Conservation (phyloP, 2,113 vertebrate species). For the Nothoprocta perdicaria region DNA sequence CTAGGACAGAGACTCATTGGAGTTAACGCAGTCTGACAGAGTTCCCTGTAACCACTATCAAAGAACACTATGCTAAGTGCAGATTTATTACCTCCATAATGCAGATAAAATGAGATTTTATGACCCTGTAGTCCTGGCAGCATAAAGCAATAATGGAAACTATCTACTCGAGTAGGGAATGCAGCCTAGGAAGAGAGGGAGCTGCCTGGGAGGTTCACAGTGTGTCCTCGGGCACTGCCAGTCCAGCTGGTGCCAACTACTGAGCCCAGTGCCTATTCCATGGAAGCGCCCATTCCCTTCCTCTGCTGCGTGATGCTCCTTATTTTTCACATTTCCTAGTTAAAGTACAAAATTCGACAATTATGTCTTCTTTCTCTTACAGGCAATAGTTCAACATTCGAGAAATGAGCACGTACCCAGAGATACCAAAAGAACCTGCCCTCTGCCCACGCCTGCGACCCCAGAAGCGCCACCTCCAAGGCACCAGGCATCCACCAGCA, state of each 20-base stretch:
- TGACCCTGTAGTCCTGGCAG: slow-evolving; percentile 40
- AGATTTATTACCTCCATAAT: slow-evolving; percentile 56
- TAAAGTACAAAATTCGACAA: background rate
- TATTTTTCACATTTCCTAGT: background rate
- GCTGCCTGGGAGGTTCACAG: background rate
- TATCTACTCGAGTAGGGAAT: background rate
- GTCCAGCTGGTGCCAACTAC: fast-evolving
- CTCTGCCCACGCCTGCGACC: background rate
- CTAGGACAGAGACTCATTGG: background rate
- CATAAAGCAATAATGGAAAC: slow-evolving; percentile 41
- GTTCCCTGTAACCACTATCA: background rate
- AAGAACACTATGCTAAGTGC: background rate
- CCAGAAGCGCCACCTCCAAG: background rate
- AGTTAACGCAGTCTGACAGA: background rate
- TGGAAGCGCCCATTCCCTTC: background rate
- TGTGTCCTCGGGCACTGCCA: background rate
- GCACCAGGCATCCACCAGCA: background rate
- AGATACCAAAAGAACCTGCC: background rate
- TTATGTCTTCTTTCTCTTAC: fast-evolving
- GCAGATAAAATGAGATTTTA: slow-evolving; percentile 62
- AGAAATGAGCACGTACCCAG: background rate
- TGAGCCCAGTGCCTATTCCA: fast-evolving
- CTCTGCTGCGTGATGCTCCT: background rate
- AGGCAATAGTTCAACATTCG: background rate
- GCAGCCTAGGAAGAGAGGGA: background rate